These are phyloP conservation scores for Parazoanthus swiftii DNA, from an alignment of 92 coral and sea anemone genomes.

Conservation along the genomic window DNA sequence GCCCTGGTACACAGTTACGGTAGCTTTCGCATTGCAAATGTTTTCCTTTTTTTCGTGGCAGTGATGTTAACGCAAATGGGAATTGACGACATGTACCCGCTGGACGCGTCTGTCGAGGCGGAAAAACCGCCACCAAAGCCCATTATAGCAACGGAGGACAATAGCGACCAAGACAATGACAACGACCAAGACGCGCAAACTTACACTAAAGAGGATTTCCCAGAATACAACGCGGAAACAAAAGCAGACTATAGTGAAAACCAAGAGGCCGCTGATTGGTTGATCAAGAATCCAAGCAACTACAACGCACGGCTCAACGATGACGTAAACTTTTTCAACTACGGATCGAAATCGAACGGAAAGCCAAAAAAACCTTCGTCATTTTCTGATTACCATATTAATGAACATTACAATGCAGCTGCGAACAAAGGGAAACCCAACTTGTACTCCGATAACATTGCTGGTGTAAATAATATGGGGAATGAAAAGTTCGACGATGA, in stretches of 20 bases:
- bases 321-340: slow-evolving; percentile 20
- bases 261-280: slow-evolving; percentile 89
- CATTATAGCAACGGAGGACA: slow-evolving; percentile 54
- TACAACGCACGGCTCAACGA: slow-evolving; percentile 52
- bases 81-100: slow-evolving; percentile 71
- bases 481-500: background rate
- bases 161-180: slow-evolving; percentile 3
- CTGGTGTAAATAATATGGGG: background rate
- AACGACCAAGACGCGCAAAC: slow-evolving; percentile 35
- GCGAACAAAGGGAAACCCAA: slow-evolving; percentile 4
- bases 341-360: background rate
- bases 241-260: slow-evolving; percentile 75
- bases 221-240: slow-evolving; percentile 78
- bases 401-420: slow-evolving; percentile 18
- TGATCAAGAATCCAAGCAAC: slow-evolving; percentile 70
- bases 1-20: no score
- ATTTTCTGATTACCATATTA: background rate
- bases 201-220: slow-evolving; percentile 58
- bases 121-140: slow-evolving; percentile 61
- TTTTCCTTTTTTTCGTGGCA: slow-evolving; percentile 6
- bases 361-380: background rate
- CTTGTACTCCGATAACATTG: slow-evolving; percentile 10
- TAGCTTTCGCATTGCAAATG: no score
- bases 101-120: slow-evolving; percentile 65
- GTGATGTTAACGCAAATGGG: slow-evolving; percentile 74